Base-by-base conservation (phyloP, 2,113 vertebrate species). In the Chascanopsetta lugubris region DNA sequence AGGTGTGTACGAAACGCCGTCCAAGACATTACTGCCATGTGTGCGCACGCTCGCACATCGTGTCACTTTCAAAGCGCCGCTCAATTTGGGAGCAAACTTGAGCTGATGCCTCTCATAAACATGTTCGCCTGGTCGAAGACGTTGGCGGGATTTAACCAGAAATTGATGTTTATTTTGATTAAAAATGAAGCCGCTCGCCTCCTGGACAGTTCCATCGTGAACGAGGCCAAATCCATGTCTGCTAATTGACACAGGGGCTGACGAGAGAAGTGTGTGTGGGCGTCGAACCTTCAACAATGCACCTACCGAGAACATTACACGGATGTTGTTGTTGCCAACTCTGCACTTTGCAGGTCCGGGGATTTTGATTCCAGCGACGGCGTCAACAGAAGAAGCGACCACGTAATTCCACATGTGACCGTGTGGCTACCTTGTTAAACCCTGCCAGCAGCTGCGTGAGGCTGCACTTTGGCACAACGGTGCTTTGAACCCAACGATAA, bases 51-150 rank as follows among this genome's bases (percentile, higher is more conserved):
- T 13, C 21, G 50, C 27, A 53, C 29, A n/a, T 30, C 50, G 21
- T 21, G 18, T 55, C 40, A 15, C 56, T 47, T 67, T 57, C 12
- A 40, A 17, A 69, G 72, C 59, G 30, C 58, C 60, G 3, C 47
- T 40, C 40, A 24, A 62, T 63, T 57, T 17, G 9, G 2, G 5
- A 36, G 15, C 17, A 13, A 48, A 69, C 40, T 20, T 18, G 12
- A 36, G 12, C 2, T 11, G 43, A 27, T 63, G 45, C 17, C 13
- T 17, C 17, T 22, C 18, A 24, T 22, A 43, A n/a, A 17, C 22
- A 40, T 36, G 26, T 29, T 58, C 20, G n/a, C 3, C 40, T 29
- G 26, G 10, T n/a, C n/a, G 15, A 12, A 8, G 48, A 50, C n/a
- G 22, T 8, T 25, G 17, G 22, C 5, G n/a, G 38, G 3, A 42